phyloP scores from a whole-genome alignment of 2,888 invertebrate genomes.

The Euplagia quadripunctaria region DNA sequence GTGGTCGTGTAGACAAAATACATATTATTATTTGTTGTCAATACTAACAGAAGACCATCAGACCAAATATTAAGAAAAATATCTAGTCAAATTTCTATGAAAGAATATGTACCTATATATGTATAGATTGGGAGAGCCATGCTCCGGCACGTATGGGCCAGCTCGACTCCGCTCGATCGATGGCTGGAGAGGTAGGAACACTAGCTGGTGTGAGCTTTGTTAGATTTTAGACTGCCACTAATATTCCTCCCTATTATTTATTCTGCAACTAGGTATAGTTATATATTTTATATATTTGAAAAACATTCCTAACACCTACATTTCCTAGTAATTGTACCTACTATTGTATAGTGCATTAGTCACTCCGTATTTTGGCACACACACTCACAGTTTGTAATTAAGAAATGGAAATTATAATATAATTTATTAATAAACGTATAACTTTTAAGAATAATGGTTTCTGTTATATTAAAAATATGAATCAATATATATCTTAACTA shows the following conservation, averaged over 20 bases:
- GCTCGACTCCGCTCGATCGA: too few species aligned
- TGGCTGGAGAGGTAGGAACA: too few species aligned
- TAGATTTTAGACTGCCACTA: background rate
- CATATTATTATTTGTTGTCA: background rate
- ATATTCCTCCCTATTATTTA: too few species aligned
- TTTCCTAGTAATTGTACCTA: background rate
- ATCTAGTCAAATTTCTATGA: background rate
- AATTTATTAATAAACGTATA: background rate
- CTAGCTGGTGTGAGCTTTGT: too few species aligned
- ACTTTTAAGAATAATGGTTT: background rate
- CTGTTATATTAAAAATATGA: background rate
- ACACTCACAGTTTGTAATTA: background rate
- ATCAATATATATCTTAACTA: background rate
- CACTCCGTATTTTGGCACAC: background rate
- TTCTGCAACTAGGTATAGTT: too few species aligned
- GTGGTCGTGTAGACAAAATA: background rate
- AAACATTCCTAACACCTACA: background rate
- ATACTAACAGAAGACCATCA: background rate
- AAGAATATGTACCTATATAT: background rate
- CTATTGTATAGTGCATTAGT: background rate
- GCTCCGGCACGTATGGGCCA: too few species aligned
- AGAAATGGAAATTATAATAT: background rate
- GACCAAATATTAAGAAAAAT: background rate
- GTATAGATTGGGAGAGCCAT: too few species aligned
- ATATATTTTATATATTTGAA: too few species aligned